These are phyloP conservation scores for Peromyscus polionotus DNA, from an alignment of 2,113 vertebrate species.

Conservation along the genomic window DNA sequence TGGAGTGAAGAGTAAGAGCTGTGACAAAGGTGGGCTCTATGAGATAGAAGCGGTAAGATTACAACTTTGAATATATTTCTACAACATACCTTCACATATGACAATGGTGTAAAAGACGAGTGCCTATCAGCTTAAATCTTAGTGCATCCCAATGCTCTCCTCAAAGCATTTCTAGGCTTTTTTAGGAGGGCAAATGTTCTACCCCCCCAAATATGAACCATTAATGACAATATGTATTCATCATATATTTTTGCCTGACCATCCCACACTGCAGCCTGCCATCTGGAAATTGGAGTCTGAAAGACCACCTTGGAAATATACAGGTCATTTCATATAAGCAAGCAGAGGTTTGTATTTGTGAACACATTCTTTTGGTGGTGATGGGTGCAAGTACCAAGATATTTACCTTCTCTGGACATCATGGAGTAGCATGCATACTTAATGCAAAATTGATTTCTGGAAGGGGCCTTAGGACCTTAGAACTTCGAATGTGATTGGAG, in stretches of 20 bases:
- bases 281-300: neutral
- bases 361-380: neutral
- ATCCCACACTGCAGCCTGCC: neutral
- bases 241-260: neutral
- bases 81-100: neutral
- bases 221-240: neutral
- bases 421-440: neutral
- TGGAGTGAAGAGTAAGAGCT: neutral
- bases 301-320: neutral
- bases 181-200: neutral
- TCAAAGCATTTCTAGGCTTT: neutral
- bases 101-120: neutral
- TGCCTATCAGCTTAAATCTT: neutral
- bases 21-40: neutral
- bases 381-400: neutral
- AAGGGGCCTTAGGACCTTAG: neutral
- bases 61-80: neutral
- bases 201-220: neutral
- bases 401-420: neutral
- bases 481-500: neutral
- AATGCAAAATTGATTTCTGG: neutral
- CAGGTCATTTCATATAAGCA: neutral
- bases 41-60: neutral
- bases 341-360: neutral
- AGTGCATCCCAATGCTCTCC: neutral